Evolutionary conservation across 2,797 vertebrate genomes (phyloP).

Genomic region (Phoebastria nigripes): DNA sequence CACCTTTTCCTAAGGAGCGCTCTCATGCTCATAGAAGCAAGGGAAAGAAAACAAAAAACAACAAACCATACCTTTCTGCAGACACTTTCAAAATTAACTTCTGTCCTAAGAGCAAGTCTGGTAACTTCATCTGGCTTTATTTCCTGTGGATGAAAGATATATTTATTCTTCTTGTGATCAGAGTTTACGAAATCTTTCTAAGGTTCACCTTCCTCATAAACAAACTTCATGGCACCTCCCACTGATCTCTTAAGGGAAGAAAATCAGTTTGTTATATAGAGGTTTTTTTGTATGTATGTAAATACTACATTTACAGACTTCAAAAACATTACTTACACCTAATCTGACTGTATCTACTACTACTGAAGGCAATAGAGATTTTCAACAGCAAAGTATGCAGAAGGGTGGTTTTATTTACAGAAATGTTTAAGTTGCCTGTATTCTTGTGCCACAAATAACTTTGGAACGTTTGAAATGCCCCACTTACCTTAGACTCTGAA

Average conservation of each 20-base stretch:
- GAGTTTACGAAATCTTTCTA: background rate
- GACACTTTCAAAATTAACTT: slow-evolving; percentile 85
- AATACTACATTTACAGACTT: background rate
- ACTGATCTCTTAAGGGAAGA: background rate
- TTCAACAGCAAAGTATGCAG: background rate
- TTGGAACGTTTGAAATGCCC: background rate
- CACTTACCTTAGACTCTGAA: background rate
- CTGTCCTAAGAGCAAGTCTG: slow-evolving; percentile 84
- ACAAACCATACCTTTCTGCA: slow-evolving; percentile 81
- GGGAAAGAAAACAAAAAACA: background rate
- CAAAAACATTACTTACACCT: background rate
- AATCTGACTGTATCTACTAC: background rate
- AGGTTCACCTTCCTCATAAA: background rate
- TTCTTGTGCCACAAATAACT: background rate
- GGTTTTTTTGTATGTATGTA: background rate
- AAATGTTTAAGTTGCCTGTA: background rate
- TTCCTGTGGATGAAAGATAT: slow-evolving; percentile 59
- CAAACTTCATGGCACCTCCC: background rate
- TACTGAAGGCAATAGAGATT: background rate
- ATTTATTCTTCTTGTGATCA: background rate
- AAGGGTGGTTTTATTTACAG: background rate
- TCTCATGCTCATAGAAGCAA: background rate
- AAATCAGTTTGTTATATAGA: background rate
- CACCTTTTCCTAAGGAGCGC: background rate
- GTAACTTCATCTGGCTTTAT: slow-evolving; percentile 85